Percentiles rank a stretch among this genome's conserved stretches.
Conservation (phyloP, 2,888 invertebrate genomes). For the Eristalinus sepulchralis region DNA sequence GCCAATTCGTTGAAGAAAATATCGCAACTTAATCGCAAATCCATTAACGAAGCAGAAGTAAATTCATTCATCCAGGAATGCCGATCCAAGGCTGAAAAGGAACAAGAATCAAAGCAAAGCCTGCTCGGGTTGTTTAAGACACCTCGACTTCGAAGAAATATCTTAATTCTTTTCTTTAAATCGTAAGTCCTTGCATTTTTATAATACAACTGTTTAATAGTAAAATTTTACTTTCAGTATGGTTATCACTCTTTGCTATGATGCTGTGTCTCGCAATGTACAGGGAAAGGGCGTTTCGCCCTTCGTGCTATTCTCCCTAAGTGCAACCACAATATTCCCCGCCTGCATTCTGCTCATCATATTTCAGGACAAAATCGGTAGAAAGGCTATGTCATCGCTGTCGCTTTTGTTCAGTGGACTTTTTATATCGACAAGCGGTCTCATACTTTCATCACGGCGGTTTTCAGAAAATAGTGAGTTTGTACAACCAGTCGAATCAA, state of each 20-base stretch:
- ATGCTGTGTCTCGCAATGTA: slow-evolving; percentile 84
- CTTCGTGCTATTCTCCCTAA: slow-evolving; percentile 83
- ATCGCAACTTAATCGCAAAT: slow-evolving; percentile 82
- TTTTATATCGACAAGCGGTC: slow-evolving; percentile 82
- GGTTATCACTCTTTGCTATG: slow-evolving; percentile 84
- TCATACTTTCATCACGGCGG: slow-evolving; percentile 75
- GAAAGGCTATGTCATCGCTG: slow-evolving; percentile 83
- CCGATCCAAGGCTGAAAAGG: slow-evolving; percentile 72
- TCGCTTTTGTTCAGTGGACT: slow-evolving; percentile 82
- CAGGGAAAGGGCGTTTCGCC: slow-evolving; percentile 83
- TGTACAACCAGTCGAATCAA: no score
- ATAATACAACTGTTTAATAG: no score
- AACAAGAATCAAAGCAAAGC: slow-evolving; percentile 75
- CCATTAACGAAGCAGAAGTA: slow-evolving; percentile 78
- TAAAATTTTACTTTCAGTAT: slow-evolving; percentile 79
- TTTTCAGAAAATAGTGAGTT: slow-evolving; percentile 27
- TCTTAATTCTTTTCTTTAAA: slow-evolving; percentile 82
- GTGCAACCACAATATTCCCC: slow-evolving; percentile 83
- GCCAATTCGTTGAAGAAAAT: slow-evolving; percentile 82
- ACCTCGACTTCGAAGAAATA: slow-evolving; percentile 82
- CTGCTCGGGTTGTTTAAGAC: slow-evolving; percentile 82
- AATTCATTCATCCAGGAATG: slow-evolving; percentile 76
- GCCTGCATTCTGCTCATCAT: slow-evolving; percentile 82
- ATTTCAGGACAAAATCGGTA: slow-evolving; percentile 80
- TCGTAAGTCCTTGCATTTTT: slow-evolving; percentile 81